Evolutionary conservation across 1,140 invertebrate species (phyloP), one percentile per base, ranked within the genome.

Genomic region (Goniozus legneri): DNA sequence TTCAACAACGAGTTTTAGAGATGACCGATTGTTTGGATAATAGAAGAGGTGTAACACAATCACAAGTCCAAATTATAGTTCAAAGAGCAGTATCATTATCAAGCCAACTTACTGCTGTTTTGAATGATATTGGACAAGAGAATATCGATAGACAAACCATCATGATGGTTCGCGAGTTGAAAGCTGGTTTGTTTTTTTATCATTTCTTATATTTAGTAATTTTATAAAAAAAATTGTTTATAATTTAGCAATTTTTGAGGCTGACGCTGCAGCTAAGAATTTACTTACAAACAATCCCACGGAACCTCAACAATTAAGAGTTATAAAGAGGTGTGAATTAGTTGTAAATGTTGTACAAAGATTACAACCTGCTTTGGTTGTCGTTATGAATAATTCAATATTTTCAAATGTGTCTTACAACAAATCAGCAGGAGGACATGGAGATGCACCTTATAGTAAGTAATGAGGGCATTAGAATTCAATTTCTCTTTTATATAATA

Each of bases 301-400:
- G 10, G 65, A 69, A 40, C 61, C 73, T 2, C 68, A 72, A 33
- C 71, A 75, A 47, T 47, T 76, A 2, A 46, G 73, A 16, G 71
- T 76, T 1, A 73, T 76, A 15, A 75, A 75, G 60, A 55, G 74
- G 3, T 76, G 73, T 37, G 73, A 73, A 55, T 47, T 75, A 12
- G 54, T 76, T 47, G 38, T 75, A 2, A 70, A 67, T 35, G 73
- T 75, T 0, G 60, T 76, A 1, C 70, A 69, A 56, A 58, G 64
- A 37, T 52, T 76, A n/a, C 66, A 71, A 31, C 69, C 71, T 7
- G 62, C 58, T 44, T 43, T 76, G 4, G 52, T 64, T 13, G 47
- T 43, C 12, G 60, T 75, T 34, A 67, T 75, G 45, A 73, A 73
- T 18, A 65, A 54, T 46, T 73, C 67, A 1, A 61, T 60, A 15